Conservation (phyloP, 2,797 vertebrate genomes). For the Diglossa cyanea region DNA sequence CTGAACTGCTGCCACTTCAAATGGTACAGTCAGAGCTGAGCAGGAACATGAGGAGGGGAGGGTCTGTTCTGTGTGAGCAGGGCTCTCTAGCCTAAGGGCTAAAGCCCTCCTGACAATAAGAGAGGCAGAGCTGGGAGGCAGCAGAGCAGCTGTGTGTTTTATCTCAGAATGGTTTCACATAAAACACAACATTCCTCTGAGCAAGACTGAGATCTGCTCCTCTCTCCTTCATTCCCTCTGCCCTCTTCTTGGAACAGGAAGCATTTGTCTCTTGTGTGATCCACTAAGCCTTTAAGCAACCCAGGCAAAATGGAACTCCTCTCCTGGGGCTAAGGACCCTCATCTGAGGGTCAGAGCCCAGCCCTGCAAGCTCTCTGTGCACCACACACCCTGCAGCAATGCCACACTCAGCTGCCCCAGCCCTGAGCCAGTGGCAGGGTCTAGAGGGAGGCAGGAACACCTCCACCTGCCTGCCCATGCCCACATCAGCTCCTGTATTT, state of each 20-base stretch:
- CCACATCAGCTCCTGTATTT: not conserved
- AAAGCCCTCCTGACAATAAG: not conserved
- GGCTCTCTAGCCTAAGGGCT: not conserved
- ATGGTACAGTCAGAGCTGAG: not conserved
- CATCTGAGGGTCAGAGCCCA: not conserved
- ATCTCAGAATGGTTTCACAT: not conserved
- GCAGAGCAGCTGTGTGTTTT: not conserved
- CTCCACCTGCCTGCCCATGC: not conserved
- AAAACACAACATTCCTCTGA: not conserved
- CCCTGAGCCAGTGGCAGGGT: fast-evolving
- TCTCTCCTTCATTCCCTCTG: not conserved
- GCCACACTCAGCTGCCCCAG: not conserved
- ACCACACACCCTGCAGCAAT: fast-evolving
- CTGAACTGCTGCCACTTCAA: not conserved
- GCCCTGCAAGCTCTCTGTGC: not conserved
- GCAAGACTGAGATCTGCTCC: fast-evolving
- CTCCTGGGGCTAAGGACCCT: not conserved
- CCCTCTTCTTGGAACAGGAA: not conserved
- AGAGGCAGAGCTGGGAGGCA: not conserved
- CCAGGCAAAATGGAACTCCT: fast-evolving
- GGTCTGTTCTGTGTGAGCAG: not conserved
- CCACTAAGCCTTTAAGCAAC: not conserved
- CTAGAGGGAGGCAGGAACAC: not conserved
- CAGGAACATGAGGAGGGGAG: not conserved
- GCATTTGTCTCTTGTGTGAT: not conserved